These are phyloP conservation scores for Mamestra brassicae DNA, from an alignment of 2,888 invertebrate genomes.

Conservation along the genomic window DNA sequence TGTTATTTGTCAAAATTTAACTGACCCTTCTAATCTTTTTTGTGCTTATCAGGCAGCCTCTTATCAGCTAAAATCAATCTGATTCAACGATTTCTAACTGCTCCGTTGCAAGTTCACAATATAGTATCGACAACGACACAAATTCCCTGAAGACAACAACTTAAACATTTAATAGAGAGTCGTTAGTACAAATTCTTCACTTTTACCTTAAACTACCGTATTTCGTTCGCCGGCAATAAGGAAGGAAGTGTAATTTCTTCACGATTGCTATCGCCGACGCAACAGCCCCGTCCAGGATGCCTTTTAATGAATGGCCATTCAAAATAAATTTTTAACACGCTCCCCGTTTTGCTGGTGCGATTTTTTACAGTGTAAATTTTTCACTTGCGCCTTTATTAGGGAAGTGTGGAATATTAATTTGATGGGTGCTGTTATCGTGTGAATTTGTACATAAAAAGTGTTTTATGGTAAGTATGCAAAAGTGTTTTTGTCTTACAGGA, in stretches of 20 bases:
- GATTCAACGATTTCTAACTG: not conserved
- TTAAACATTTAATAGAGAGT: constrained; percentile 48
- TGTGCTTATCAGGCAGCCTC: not conserved
- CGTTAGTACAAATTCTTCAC: constrained; percentile 61
- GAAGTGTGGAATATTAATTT: constrained; percentile 32
- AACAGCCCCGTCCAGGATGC: constrained; percentile 67
- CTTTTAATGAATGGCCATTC: constrained; percentile 73
- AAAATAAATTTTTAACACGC: constrained; percentile 68
- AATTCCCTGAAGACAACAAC: constrained; percentile 15
- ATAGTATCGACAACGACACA: not conserved
- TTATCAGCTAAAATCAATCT: not conserved
- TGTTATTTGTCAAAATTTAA: too few relatives aligned
- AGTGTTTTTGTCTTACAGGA: not conserved
- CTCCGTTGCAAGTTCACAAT: not conserved
- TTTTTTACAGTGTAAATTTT: constrained; percentile 52
- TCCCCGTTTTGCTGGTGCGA: constrained; percentile 46
- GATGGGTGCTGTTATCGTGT: constrained; percentile 26
- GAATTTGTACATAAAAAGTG: constrained; percentile 8
- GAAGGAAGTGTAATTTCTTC: constrained; percentile 79
- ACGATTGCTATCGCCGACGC: constrained; percentile 71
- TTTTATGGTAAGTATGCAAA: not conserved
- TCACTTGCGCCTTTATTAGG: constrained; percentile 46
- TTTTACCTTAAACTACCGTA: constrained; percentile 56
- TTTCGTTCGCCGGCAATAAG: constrained; percentile 73
- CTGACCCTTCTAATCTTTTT: not conserved